These are phyloP conservation scores for Danio rerio DNA, from an alignment of 2,113 vertebrate genomes.

Conservation along the genomic window DNA sequence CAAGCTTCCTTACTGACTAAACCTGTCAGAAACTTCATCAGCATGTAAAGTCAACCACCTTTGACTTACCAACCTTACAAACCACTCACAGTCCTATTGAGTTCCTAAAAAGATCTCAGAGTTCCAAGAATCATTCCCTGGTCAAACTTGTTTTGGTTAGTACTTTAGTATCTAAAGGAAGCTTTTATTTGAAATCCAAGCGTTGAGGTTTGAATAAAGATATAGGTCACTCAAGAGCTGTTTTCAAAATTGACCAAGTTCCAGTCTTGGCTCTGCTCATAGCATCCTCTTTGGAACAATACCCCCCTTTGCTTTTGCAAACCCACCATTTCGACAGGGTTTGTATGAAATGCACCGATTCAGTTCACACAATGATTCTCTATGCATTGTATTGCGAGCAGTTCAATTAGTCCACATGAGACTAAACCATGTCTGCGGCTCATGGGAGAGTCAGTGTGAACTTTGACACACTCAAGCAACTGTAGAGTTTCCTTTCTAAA, in stretches of 20 bases:
- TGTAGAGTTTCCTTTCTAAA: neutral
- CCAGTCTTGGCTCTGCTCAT: neutral
- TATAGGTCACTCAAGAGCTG: neutral
- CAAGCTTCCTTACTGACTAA: neutral
- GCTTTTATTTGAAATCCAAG: neutral
- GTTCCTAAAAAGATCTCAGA: neutral
- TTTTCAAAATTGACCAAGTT: neutral
- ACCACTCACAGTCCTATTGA: neutral
- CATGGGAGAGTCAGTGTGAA: neutral
- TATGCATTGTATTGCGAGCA: neutral
- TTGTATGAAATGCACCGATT: constrained; percentile 16
- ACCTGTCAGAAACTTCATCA: constrained; percentile 2
- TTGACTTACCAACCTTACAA: constrained; percentile 10
- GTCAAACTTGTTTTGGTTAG: neutral
- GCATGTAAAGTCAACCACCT: neutral
- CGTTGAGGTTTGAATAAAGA: neutral
- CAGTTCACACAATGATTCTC: neutral
- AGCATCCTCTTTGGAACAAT: neutral
- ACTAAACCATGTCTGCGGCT: neutral
- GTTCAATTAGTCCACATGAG: constrained; percentile 2
- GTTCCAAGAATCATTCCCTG: neutral
- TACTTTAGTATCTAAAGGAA: neutral
- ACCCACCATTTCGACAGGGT: neutral
- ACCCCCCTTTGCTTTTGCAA: neutral
- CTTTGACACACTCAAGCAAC: neutral